Evolutionary conservation across 2,888 invertebrate genomes (phyloP).

Genomic region (Tipula helvola): DNA sequence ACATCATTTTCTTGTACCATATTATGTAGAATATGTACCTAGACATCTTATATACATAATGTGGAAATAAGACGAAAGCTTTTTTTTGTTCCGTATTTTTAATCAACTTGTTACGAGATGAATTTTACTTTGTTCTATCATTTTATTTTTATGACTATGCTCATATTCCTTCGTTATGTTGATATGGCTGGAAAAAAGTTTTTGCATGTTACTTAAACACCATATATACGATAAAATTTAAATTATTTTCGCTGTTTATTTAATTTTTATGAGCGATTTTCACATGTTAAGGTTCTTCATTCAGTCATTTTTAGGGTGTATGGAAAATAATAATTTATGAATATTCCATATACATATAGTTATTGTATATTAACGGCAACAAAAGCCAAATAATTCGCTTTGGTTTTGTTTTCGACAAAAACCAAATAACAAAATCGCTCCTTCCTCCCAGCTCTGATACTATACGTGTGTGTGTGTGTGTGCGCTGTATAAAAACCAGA

Average conservation of each 20-base stretch:
- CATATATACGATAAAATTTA: not conserved
- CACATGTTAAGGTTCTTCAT: not conserved
- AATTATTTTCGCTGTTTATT: not conserved
- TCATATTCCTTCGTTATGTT: not conserved
- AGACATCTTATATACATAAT: not conserved
- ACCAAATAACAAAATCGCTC: not conserved
- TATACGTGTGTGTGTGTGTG: not conserved
- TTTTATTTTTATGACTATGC: not conserved
- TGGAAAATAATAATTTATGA: not conserved
- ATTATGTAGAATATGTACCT: not conserved
- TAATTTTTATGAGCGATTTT: constrained; percentile 4
- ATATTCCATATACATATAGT: not conserved
- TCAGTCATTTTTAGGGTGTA: not conserved
- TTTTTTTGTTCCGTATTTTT: not conserved
- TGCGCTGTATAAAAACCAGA: not conserved
- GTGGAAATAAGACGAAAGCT: not conserved
- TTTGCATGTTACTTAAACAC: not conserved
- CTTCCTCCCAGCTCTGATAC: not conserved
- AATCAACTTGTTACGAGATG: not conserved
- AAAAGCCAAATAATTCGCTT: not conserved
- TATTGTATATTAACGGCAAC: not conserved
- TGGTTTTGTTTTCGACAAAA: not conserved
- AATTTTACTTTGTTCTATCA: not conserved
- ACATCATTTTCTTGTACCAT: not conserved
- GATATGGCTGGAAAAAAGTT: not conserved